Evolutionary conservation across 2,888 invertebrate species (phyloP).

Genomic region (Mythimna lalbum): DNA sequence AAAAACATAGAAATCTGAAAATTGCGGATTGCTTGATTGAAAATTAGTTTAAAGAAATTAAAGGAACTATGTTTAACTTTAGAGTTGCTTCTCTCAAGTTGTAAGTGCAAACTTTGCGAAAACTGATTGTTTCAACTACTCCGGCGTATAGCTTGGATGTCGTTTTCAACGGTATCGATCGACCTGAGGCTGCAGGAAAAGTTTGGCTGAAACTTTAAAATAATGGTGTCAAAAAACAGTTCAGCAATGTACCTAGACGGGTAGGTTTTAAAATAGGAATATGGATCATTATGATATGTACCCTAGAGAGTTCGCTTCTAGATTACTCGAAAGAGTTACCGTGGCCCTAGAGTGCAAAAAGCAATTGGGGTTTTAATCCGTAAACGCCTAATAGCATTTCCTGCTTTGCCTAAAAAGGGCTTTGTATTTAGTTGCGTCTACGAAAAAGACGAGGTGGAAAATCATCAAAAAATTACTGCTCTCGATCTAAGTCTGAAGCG

Average conservation of each 20-base stretch:
- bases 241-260: neutral
- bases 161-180: slow-evolving; percentile 35
- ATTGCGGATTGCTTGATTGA: slow-evolving; percentile 1
- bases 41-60: slow-evolving; percentile 41
- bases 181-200: slow-evolving; percentile 32
- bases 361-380: too few relatives aligned
- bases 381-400: too few relatives aligned
- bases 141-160: slow-evolving; percentile 25
- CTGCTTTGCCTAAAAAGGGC: too few relatives aligned
- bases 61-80: slow-evolving; percentile 43
- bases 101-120: slow-evolving; percentile 37
- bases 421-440: too few relatives aligned
- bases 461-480: too few relatives aligned
- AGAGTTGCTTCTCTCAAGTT: slow-evolving; percentile 36
- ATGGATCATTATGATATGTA: neutral
- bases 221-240: slow-evolving; percentile 11
- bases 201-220: slow-evolving; percentile 28
- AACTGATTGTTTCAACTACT: slow-evolving; percentile 53
- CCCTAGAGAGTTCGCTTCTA: neutral
- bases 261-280: neutral
- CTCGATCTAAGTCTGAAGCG: too few relatives aligned
- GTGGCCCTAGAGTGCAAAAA: too few relatives aligned
- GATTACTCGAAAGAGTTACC: too few relatives aligned
- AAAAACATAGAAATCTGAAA: slow-evolving; percentile 19
- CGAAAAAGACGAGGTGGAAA: too few relatives aligned